Evolutionary conservation across 2,797 vertebrate species (phyloP), one percentile per base, ranked within the genome.

Genomic region (Phataginus tetradactyla): DNA sequence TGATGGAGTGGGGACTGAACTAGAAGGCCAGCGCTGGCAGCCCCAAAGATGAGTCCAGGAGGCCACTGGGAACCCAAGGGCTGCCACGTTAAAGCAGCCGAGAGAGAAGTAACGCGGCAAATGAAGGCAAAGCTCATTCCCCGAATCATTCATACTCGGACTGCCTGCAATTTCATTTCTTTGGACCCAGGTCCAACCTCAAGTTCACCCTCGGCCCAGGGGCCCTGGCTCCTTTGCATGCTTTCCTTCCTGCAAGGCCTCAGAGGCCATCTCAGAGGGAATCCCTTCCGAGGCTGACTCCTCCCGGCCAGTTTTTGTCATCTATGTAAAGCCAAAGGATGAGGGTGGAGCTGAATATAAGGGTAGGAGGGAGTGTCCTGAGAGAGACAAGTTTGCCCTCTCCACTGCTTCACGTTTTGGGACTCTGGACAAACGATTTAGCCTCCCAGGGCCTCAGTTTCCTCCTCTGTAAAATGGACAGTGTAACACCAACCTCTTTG

Each of bases 41-140:
- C 29, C 57, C 57, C 18, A 37, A 32, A 42, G 72, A 4, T 1
- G 53, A n/a, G 17, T 29, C 21, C 4, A 5, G 5, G 20, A 74
- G 42, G 13, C n/a, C 51, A 7, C 0, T 0, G 7, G 1, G n/a
- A 69, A 53, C n/a, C 15, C 34, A 25, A 32, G n/a, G 59, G 29
- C 49, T 85, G 39, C 11, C 53, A n/a, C 1, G 2, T 7, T 71
- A 11, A 45, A 51, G 55, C 15, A 6, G 21, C 53, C 29, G 61
- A 34, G 7, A 10, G 12, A 25, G 27, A 79, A 23, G 7, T 10
- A 1, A 53, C 3, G 8, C 1, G 8, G 25, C 4, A 72, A 42
- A 21, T 66, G 55, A 57, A 69, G 1, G 15, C 23, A 64, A 83
- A 14, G 8, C 51, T 1, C 9, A 27, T 55, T 72, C 39, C 75